These are phyloP conservation scores for Tupaia tana DNA, from an alignment of 2,113 vertebrate genomes.

Conservation along the genomic window DNA sequence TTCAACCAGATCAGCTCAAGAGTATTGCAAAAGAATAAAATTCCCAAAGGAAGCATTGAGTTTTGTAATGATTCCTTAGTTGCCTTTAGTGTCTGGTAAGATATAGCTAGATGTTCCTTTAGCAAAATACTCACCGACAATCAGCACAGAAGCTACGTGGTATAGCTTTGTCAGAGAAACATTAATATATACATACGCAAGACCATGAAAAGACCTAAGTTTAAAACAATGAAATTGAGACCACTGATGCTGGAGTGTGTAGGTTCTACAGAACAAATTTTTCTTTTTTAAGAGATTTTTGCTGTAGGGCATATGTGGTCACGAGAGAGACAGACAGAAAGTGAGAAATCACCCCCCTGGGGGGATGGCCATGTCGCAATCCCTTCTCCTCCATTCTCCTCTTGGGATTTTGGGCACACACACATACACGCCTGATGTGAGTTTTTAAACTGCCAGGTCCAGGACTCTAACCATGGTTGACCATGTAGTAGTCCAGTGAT, in stretches of 20 bases:
- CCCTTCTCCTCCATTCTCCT: too few relatives aligned
- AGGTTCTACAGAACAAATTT: slow-evolving; percentile 10
- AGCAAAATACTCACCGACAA: neutral
- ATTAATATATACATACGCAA: neutral
- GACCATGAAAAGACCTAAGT: neutral
- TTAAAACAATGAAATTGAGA: neutral
- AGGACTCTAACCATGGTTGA: too few relatives aligned
- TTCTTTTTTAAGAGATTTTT: neutral
- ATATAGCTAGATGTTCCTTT: neutral
- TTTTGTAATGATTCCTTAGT: neutral
- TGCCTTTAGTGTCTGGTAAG: neutral
- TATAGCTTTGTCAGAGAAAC: neutral
- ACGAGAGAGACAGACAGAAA: too few relatives aligned
- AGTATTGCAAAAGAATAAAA: neutral
- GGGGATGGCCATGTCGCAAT: too few relatives aligned
- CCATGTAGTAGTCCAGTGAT: too few relatives aligned
- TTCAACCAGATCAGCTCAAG: slow-evolving; percentile 25
- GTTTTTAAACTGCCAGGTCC: too few relatives aligned
- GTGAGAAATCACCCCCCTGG: too few relatives aligned
- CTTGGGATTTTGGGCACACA: too few relatives aligned
- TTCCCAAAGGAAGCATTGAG: neutral
- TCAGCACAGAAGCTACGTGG: neutral
- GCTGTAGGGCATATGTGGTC: too few relatives aligned
- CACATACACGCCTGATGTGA: too few relatives aligned
- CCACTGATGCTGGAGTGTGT: neutral